Evolutionary conservation across 2,888 invertebrate species (phyloP).

Genomic region (Leistus spinibarbis): DNA sequence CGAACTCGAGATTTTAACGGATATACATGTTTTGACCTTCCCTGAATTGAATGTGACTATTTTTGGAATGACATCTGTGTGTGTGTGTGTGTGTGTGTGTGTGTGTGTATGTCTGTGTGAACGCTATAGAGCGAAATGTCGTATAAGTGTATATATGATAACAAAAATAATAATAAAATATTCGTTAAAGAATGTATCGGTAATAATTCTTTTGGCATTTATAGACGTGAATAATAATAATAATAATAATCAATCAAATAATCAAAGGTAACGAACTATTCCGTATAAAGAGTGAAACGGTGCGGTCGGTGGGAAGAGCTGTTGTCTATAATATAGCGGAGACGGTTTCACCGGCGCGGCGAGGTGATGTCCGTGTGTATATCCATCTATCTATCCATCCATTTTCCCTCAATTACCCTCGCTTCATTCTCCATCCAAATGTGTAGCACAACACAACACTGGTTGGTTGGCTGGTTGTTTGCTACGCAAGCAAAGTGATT

Average conservation of each 20-base stretch:
- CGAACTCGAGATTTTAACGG: no score
- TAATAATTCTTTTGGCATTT: conserved; percentile 24
- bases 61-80: no score
- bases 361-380: neutral
- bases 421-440: neutral
- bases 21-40: no score
- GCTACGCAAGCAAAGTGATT: conserved; percentile 36
- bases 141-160: neutral
- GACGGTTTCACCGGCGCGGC: neutral
- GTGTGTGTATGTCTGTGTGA: no score
- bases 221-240: no score
- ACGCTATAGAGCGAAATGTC: no score
- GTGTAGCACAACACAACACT: neutral
- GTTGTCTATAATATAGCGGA: neutral
- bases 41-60: no score
- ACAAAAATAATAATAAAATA: conserved; percentile 1
- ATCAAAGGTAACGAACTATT: no score
- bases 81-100: no score
- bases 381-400: no score
- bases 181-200: conserved; percentile 11
- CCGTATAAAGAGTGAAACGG: neutral
- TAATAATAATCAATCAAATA: neutral
- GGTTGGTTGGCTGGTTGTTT: conserved; percentile 10
- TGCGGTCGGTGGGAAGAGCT: neutral
- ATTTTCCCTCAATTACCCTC: neutral